These are phyloP conservation scores for Anoplolepis gracilipes DNA, from an alignment of 1,140 invertebrate species.

Conservation along the genomic window DNA sequence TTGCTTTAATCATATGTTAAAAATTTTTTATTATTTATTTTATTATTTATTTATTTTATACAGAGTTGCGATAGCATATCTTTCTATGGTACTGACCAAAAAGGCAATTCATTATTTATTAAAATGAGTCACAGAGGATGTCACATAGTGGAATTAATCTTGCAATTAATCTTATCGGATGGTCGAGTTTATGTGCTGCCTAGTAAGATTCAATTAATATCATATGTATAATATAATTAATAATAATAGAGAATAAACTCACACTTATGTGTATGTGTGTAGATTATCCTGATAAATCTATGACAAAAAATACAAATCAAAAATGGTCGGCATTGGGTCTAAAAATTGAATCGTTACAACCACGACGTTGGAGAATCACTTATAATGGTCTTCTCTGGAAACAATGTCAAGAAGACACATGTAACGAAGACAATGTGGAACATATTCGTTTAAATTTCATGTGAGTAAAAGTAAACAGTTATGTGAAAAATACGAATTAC, in stretches of 20 bases:
- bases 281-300: slow-evolving; percentile 83
- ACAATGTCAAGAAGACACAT: slow-evolving; percentile 69
- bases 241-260: background rate
- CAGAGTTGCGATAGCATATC: slow-evolving; percentile 81
- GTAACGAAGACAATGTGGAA: slow-evolving; percentile 75
- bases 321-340: slow-evolving; percentile 87
- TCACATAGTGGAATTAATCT: slow-evolving; percentile 82
- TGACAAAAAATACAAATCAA: slow-evolving; percentile 75
- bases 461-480: too few relatives aligned
- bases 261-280: slow-evolving; percentile 29
- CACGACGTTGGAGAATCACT: slow-evolving; percentile 86
- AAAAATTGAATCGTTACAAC: slow-evolving; percentile 87
- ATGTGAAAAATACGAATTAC: too few relatives aligned
- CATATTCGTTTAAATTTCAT: too few relatives aligned
- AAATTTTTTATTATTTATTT: too few relatives aligned
- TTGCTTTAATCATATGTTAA: too few relatives aligned
- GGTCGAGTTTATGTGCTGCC: slow-evolving; percentile 84
- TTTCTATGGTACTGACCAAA: slow-evolving; percentile 82
- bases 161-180: slow-evolving; percentile 84
- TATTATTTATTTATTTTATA: background rate
- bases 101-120: slow-evolving; percentile 83
- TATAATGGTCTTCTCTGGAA: slow-evolving; percentile 87
- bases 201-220: slow-evolving; percentile 77
- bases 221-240: background rate
- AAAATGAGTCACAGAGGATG: slow-evolving; percentile 80